Evolutionary conservation across 1,140 invertebrate genomes (phyloP).

Genomic region (Adelges cooleyi): DNA sequence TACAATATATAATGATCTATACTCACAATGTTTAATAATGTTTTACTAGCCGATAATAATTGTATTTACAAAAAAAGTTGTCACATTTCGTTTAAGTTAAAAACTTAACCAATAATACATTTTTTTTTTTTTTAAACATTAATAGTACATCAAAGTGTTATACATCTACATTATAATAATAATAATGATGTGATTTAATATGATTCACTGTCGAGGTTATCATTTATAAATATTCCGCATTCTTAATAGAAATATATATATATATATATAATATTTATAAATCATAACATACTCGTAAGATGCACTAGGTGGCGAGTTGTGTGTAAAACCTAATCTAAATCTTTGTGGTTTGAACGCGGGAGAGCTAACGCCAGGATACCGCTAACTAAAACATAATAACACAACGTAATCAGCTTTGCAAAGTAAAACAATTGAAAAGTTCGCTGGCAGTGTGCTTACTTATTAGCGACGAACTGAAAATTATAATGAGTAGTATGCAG

Average conservation of each 20-base stretch:
- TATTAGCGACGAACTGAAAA: conserved; percentile 55
- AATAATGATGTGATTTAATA: not conserved
- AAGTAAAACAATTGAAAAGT: not conserved
- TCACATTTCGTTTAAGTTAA: not conserved
- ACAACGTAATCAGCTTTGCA: too few relatives aligned
- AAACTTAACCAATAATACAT: not conserved
- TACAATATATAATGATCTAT: too few relatives aligned
- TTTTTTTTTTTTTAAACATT: not conserved
- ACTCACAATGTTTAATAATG: too few relatives aligned
- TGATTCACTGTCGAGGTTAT: too few relatives aligned
- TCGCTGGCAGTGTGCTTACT: conserved; percentile 47
- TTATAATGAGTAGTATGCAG: conserved; percentile 53
- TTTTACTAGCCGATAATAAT: too few relatives aligned
- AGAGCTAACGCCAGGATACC: conserved; percentile 1
- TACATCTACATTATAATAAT: not conserved
- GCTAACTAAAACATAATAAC: not conserved
- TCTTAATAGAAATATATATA: too few relatives aligned
- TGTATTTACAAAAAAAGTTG: not conserved
- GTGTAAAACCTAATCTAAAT: not conserved
- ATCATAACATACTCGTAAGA: not conserved
- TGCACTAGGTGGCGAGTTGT: not conserved
- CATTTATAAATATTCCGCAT: too few relatives aligned
- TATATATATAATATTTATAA: too few relatives aligned
- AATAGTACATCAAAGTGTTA: not conserved
- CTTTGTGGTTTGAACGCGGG: not conserved